A percentile compares a stretch with the other conserved stretches of the same genome.
phyloP scores from a whole-genome alignment of 2,113 vertebrate genomes.

The Anarrhichthys ocellatus region DNA sequence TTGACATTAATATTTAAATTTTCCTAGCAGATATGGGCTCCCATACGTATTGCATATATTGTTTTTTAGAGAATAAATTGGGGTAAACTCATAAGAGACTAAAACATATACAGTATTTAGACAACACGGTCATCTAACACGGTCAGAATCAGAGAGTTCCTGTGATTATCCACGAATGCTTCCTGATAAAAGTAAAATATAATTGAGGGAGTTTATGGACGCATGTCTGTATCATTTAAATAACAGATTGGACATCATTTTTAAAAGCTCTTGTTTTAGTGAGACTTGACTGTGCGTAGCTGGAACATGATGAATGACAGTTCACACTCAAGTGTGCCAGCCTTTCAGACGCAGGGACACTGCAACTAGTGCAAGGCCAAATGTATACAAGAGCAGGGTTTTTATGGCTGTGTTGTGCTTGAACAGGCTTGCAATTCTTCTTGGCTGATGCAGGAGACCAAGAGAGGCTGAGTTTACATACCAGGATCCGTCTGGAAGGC shows the following conservation, averaged over 20 bases:
- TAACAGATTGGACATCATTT: too few species aligned
- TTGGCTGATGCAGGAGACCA: slow-evolving; percentile 5
- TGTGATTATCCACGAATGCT: neutral
- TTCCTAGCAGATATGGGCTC: too few species aligned
- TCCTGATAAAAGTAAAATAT: neutral
- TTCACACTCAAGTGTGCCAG: neutral
- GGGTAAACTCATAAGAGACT: neutral
- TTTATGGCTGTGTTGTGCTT: slow-evolving; percentile 19
- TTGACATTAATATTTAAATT: neutral
- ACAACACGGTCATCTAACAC: neutral
- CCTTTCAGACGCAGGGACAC: neutral
- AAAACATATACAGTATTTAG: neutral
- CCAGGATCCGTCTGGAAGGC: slow-evolving; percentile 41
- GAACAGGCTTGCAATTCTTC: slow-evolving; percentile 1
- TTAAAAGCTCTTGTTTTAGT: neutral
- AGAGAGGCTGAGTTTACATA: slow-evolving; percentile 62
- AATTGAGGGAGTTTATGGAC: neutral
- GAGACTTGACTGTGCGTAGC: neutral
- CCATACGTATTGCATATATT: neutral
- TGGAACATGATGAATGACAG: neutral
- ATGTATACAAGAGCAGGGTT: slow-evolving; percentile 34
- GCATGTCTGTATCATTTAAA: too few species aligned
- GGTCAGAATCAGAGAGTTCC: too few species aligned
- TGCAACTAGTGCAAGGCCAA: neutral
- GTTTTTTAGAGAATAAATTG: neutral